These are phyloP conservation scores for Zaprionus lachaisei DNA, from an alignment of 1,140 invertebrate species.

Conservation along the genomic window DNA sequence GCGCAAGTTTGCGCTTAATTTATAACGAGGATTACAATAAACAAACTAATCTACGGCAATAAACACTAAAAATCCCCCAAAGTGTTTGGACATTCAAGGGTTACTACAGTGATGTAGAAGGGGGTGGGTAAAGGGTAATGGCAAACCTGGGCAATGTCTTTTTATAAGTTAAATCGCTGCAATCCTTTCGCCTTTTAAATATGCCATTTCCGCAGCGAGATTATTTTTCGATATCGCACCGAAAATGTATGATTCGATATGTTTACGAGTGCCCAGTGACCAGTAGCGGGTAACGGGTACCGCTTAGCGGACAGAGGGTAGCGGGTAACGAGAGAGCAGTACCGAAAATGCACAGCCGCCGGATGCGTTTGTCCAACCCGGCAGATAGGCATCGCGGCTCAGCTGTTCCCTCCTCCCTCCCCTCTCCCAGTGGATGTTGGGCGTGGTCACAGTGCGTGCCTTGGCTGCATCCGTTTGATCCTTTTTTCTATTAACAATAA, in stretches of 20 bases:
- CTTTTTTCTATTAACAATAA: conserved; percentile 83
- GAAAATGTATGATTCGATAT: conserved; percentile 68
- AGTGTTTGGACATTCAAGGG: conserved; percentile 53
- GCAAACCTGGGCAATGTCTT: conserved; percentile 30
- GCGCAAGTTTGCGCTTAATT: conserved; percentile 80
- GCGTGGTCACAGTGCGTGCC: conserved; percentile 53
- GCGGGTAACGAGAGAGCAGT: conserved; percentile 23
- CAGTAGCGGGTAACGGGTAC: conserved; percentile 19
- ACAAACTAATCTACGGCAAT: conserved; percentile 82
- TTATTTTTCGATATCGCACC: conserved; percentile 78
- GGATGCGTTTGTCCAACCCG: conserved; percentile 40
- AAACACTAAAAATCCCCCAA: conserved; percentile 83
- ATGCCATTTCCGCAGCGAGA: conserved; percentile 78
- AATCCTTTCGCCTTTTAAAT: conserved; percentile 80
- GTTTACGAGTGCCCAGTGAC: conserved; percentile 73
- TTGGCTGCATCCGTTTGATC: conserved; percentile 53
- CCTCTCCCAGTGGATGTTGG: neutral
- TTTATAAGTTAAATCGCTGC: conserved; percentile 77
- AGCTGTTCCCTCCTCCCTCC: neutral
- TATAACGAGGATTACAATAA: conserved; percentile 83
- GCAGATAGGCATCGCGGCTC: conserved; percentile 67
- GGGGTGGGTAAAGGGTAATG: neutral
- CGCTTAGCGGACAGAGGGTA: neutral
- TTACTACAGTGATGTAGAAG: neutral
- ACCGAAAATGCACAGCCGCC: conserved; percentile 15